phyloP scores from a whole-genome alignment of 2,113 vertebrate species.

The Shinisaurus crocodilurus region DNA sequence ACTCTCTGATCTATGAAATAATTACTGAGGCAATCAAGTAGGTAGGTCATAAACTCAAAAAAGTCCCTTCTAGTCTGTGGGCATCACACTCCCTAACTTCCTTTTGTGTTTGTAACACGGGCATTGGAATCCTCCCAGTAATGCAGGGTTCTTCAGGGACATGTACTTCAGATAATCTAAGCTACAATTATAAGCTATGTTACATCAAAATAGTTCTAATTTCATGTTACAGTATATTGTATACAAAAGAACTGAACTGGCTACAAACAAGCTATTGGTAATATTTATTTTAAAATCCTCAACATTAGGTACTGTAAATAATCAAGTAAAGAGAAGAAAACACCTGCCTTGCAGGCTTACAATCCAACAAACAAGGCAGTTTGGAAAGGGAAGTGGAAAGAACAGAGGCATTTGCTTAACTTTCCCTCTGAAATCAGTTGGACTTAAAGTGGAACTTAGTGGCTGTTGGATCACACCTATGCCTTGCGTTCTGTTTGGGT shows the following conservation, averaged over 20 bases:
- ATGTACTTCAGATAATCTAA: neutral
- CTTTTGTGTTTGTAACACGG: neutral
- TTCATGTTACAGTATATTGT: neutral
- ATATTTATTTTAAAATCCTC: neutral
- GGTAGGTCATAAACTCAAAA: neutral
- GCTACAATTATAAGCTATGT: neutral
- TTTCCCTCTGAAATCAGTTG: neutral
- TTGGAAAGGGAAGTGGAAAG: neutral
- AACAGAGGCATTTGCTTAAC: too few species aligned
- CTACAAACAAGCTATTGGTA: neutral
- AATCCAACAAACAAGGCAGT: neutral
- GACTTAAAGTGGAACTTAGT: neutral
- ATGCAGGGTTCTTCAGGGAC: neutral
- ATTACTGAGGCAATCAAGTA: neutral
- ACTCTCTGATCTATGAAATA: neutral
- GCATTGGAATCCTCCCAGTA: neutral
- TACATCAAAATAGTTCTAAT: constrained; percentile 10
- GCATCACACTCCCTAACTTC: neutral
- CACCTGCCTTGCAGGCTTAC: neutral
- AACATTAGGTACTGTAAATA: neutral
- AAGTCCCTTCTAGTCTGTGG: neutral
- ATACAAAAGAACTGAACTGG: neutral
- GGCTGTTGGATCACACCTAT: neutral
- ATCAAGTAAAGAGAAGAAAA: neutral
- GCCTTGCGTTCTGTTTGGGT: neutral